These are phyloP conservation scores for Conger conger DNA, from an alignment of 2,113 vertebrate genomes.

Conservation along the genomic window DNA sequence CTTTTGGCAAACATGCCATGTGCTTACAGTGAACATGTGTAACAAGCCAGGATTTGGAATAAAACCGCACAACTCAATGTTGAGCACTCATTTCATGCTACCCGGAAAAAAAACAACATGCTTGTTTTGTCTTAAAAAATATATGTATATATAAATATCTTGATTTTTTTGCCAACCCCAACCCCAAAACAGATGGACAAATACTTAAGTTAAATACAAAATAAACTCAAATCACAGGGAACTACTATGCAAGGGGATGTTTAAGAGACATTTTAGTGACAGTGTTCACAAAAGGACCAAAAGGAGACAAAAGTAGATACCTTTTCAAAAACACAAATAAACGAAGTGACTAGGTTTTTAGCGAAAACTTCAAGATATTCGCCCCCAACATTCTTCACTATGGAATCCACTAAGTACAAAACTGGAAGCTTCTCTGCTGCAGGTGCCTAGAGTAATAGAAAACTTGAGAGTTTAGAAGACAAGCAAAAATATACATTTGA, in stretches of 20 bases:
- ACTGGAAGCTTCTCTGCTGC: conserved; percentile 95
- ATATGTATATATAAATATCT: too few species aligned
- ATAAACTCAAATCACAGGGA: background rate
- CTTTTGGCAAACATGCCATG: background rate
- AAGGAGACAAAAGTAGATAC: conserved; percentile 62
- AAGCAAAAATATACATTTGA: conserved; percentile 52
- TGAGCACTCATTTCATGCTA: background rate
- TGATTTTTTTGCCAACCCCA: background rate
- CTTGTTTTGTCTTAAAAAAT: too few species aligned
- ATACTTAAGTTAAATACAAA: background rate
- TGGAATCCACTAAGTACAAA: conserved; percentile 99
- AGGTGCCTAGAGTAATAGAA: conserved; percentile 95
- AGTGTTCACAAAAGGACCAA: background rate
- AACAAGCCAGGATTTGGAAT: background rate
- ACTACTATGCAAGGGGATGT: too few species aligned
- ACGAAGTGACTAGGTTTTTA: conserved; percentile 99
- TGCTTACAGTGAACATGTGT: background rate
- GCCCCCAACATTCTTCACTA: conserved; percentile 99
- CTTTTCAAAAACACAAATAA: conserved; percentile 99
- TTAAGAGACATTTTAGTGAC: too few species aligned
- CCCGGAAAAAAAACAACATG: background rate
- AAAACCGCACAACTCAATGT: background rate
- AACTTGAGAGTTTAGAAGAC: conserved; percentile 98
- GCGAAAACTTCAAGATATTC: conserved; percentile 98
- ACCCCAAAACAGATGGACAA: background rate